Evolutionary conservation across 1,140 invertebrate genomes (phyloP).

Genomic region (Onthophagus taurus): DNA sequence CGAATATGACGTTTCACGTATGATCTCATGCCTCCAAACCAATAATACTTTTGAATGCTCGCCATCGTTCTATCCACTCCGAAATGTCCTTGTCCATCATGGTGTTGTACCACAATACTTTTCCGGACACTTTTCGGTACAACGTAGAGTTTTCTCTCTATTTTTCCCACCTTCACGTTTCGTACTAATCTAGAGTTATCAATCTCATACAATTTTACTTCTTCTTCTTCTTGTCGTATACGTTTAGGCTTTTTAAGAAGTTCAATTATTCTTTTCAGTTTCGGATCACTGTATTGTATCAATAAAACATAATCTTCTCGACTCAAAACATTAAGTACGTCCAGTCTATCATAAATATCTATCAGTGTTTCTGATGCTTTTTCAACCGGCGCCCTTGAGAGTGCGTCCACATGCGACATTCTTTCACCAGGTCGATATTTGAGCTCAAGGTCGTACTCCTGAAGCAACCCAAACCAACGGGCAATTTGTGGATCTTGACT

Average conservation of each 20-base stretch:
- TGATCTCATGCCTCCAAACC: too few species aligned
- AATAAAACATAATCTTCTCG: conserved; percentile 2
- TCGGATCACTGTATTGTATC: neutral
- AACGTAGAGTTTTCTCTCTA: too few species aligned
- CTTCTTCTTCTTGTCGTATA: neutral
- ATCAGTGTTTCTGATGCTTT: neutral
- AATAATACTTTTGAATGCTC: too few species aligned
- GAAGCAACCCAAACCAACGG: conserved; percentile 22
- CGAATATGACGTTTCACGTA: too few species aligned
- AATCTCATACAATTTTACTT: too few species aligned
- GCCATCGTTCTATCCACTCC: too few species aligned
- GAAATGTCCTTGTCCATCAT: too few species aligned
- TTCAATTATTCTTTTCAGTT: neutral
- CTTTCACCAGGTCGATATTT: conserved; percentile 20
- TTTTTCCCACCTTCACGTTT: too few species aligned
- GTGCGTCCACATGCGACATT: conserved; percentile 31
- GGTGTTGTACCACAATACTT: too few species aligned
- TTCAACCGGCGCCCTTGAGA: conserved; percentile 19
- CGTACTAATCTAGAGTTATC: too few species aligned
- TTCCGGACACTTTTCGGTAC: too few species aligned
- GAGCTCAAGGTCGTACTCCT: conserved; percentile 24
- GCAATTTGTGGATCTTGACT: conserved; percentile 20
- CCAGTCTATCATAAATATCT: neutral
- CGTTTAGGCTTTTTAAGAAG: neutral
- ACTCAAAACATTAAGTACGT: neutral